Percentiles rank a stretch among this genome's conserved stretches.
Conservation (phyloP, 1,140 invertebrate genomes). For the Drosophila mayri region DNA sequence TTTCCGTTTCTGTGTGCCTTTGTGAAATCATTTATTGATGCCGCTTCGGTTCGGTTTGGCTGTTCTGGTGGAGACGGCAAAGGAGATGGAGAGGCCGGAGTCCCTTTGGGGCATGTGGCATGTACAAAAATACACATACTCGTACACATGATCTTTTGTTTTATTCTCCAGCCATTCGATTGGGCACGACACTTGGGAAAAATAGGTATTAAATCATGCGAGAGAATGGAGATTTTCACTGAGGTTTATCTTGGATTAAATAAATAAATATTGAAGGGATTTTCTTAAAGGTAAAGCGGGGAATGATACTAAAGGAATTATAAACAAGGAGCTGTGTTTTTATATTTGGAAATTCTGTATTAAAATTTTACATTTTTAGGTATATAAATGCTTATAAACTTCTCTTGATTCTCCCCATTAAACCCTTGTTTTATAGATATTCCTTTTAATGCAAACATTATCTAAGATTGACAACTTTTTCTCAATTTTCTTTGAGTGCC, state of each 20-base stretch:
- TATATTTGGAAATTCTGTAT: background rate
- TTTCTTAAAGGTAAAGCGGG: background rate
- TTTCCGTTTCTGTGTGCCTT: conserved; percentile 38
- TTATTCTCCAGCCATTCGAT: conserved; percentile 17
- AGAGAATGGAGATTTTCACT: background rate
- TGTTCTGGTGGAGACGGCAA: conserved; percentile 18
- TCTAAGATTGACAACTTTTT: background rate
- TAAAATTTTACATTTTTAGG: background rate
- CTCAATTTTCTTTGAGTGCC: conserved; percentile 2
- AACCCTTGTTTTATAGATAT: background rate
- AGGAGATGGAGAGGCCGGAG: conserved; percentile 11
- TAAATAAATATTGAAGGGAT: background rate
- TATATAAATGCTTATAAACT: background rate
- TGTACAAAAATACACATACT: conserved; percentile 64
- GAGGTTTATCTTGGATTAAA: background rate
- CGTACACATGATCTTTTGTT: conserved; percentile 58
- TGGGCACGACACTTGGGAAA: conserved; percentile 3
- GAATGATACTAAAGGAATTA: background rate
- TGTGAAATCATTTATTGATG: conserved; percentile 83
- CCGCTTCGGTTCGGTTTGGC: conserved; percentile 41
- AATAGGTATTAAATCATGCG: background rate
- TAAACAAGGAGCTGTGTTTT: background rate
- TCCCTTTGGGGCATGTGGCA: conserved; percentile 72
- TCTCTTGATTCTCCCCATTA: background rate
- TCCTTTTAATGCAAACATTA: background rate